Percentiles rank a stretch among this genome's conserved stretches.
Evolutionary conservation across 2,888 invertebrate species (phyloP).

Genomic region (Acanthosepion pharaonis): DNA sequence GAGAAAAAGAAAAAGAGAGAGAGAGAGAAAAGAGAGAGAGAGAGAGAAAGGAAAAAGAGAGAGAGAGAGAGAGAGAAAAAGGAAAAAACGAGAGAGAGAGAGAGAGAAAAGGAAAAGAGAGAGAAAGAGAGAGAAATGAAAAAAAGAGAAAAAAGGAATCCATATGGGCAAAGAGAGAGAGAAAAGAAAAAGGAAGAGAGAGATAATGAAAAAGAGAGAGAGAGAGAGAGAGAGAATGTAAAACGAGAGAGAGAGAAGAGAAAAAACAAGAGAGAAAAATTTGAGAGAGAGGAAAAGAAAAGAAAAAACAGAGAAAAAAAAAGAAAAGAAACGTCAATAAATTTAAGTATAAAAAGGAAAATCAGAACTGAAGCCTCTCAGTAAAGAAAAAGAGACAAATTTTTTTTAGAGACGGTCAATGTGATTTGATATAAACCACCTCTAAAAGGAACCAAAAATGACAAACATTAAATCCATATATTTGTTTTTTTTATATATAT

Average conservation of each 20-base stretch:
- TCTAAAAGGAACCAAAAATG: no score
- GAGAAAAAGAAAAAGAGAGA: neutral
- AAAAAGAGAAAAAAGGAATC: no score
- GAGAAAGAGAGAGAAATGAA: neutral
- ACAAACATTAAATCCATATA: no score
- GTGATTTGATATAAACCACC: no score
- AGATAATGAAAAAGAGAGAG: neutral
- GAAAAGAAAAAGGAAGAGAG: neutral
- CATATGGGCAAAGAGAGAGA: no score
- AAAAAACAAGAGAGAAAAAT: neutral
- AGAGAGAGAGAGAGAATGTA: neutral
- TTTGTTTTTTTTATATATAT: no score
- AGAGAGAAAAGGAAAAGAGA: neutral
- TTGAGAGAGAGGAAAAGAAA: neutral
- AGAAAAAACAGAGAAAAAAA: no score
- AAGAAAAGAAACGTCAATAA: no score
- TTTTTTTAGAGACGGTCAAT: no score
- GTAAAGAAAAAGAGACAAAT: neutral
- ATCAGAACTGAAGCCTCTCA: neutral
- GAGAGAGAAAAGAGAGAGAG: neutral
- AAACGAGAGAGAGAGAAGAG: neutral
- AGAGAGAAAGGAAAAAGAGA: neutral
- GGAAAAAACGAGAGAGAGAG: neutral
- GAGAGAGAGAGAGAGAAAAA: neutral
- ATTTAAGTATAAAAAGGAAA: neutral